Evolutionary conservation across 2,797 vertebrate species (phyloP).

Genomic region (Tangara arthus): DNA sequence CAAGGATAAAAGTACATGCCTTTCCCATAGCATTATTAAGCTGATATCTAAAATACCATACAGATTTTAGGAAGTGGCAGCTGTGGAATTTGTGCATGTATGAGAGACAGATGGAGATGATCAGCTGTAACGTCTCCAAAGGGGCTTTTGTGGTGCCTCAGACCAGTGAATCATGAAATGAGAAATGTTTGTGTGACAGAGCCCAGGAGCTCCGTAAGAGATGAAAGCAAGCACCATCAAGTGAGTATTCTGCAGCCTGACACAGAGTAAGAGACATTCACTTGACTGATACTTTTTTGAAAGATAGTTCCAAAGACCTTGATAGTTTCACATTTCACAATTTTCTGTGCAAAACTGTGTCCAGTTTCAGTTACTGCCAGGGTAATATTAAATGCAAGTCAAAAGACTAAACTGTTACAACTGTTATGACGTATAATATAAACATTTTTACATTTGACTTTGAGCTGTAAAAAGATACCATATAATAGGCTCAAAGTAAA

Average conservation of each 20-base stretch:
- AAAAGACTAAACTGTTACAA: neutral
- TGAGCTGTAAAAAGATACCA: neutral
- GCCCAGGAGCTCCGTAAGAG: neutral
- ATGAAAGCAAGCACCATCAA: neutral
- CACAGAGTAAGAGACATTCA: neutral
- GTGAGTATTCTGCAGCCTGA: neutral
- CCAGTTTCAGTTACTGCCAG: neutral
- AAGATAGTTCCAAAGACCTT: neutral
- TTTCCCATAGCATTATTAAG: neutral
- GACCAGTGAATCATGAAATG: constrained; percentile 61
- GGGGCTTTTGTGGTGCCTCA: constrained; percentile 31
- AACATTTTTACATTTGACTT: neutral
- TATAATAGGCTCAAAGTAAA: neutral
- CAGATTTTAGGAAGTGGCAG: neutral
- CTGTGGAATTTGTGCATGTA: neutral
- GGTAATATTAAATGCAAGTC: neutral
- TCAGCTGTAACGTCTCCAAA: constrained; percentile 28
- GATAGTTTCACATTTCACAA: neutral
- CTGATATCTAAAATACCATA: neutral
- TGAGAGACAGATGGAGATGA: constrained; percentile 48
- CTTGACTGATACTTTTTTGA: neutral
- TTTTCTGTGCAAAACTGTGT: neutral
- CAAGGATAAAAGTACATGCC: neutral
- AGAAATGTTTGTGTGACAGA: constrained; percentile 28
- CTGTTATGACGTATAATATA: neutral